Percentiles rank a stretch among this genome's conserved stretches.
phyloP scores from a whole-genome alignment of 30 jellyfish, hydroid and myxozoan species.

The Hydractinia echinata region DNA sequence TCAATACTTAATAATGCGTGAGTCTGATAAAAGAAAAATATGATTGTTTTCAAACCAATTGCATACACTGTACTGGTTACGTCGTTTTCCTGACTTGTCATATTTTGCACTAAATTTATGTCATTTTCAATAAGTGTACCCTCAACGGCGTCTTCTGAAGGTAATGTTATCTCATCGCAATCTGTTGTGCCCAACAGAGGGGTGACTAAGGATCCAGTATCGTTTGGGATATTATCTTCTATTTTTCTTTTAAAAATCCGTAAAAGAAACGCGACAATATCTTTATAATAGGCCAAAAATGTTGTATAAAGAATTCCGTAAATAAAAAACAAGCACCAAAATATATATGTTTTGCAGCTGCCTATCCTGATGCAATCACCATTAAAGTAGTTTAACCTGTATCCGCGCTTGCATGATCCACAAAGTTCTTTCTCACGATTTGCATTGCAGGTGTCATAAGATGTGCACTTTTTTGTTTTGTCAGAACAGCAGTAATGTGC shows the following conservation, averaged over 20 bases:
- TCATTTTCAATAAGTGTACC: no score
- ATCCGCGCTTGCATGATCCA: constrained; percentile 5
- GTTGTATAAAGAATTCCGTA: no score
- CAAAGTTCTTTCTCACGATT: neutral
- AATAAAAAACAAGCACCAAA: constrained; percentile 10
- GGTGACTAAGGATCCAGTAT: no score
- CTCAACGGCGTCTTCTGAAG: no score
- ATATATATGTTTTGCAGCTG: neutral
- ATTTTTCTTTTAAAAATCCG: neutral
- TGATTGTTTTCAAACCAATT: constrained; percentile 27
- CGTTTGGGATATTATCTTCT: neutral
- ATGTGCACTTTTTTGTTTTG: neutral
- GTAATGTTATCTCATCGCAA: no score
- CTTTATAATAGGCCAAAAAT: no score
- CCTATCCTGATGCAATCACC: neutral
- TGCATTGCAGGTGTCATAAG: neutral
- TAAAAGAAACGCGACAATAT: neutral
- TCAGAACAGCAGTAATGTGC: neutral
- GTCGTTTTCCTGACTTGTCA: no score
- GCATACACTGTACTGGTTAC: neutral
- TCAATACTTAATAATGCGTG: constrained; percentile 14
- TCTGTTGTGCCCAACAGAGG: no score
- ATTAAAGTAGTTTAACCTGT: neutral
- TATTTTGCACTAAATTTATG: no score
- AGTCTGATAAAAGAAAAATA: constrained; percentile 42